A percentile compares a stretch with the other conserved stretches of the same genome.
Conservation (phyloP, 2,888 invertebrate species). For the Siphlonurus alternatus region DNA sequence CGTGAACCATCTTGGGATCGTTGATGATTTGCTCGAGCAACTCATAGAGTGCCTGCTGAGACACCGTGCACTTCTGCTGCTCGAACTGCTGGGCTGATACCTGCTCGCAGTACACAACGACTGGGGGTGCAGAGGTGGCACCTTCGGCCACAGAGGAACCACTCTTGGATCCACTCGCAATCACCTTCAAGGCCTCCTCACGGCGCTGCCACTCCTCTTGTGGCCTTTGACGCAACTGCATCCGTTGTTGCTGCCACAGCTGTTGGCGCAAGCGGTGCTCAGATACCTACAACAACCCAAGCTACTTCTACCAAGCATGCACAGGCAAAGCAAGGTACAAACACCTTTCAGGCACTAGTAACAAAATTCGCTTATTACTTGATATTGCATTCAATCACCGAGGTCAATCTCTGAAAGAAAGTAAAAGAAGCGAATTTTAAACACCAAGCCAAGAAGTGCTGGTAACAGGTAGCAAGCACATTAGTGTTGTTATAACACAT, state of each 20-base stretch:
- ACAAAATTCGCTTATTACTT: no score
- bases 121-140: neutral
- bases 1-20: constrained; percentile 23
- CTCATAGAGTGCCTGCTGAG: constrained; percentile 24
- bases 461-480: no score
- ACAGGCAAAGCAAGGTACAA: no score
- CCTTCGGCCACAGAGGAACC: no score
- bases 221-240: neutral
- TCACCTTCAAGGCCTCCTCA: neutral
- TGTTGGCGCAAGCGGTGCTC: neutral
- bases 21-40: constrained; percentile 26
- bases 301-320: neutral
- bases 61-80: constrained; percentile 21
- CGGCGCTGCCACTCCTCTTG: no score
- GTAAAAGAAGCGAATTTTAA: no score
- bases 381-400: no score
- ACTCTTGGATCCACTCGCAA: no score
- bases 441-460: no score
- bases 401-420: no score
- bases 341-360: neutral
- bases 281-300: neutral
- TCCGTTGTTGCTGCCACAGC: neutral
- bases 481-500: no score
- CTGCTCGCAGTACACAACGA: constrained; percentile 25
- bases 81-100: constrained; percentile 25